These are phyloP conservation scores for Thamnophis elegans DNA, from an alignment of 2,797 vertebrate genomes.

Conservation along the genomic window DNA sequence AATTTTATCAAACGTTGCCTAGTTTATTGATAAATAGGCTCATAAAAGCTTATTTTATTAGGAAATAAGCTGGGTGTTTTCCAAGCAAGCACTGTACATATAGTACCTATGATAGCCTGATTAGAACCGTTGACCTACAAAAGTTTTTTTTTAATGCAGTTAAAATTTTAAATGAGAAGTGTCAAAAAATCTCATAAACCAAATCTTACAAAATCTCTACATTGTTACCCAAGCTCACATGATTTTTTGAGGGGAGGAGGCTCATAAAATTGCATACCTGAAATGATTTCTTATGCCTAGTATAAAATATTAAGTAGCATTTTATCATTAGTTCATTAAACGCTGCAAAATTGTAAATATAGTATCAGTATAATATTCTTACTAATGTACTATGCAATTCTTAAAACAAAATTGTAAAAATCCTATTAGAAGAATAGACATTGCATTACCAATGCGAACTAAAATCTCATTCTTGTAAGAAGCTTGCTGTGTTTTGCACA, in stretches of 20 bases:
- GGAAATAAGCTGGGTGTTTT: background rate
- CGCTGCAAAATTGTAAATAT: background rate
- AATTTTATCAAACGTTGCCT: background rate
- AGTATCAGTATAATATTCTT: background rate
- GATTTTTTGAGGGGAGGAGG: background rate
- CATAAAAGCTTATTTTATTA: background rate
- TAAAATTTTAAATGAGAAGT: background rate
- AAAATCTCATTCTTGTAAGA: background rate
- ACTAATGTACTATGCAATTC: background rate
- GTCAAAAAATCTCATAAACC: background rate
- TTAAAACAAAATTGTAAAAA: background rate
- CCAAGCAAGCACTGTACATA: background rate
- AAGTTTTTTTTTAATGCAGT: background rate
- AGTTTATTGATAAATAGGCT: background rate
- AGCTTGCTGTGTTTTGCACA: background rate
- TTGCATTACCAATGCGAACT: background rate
- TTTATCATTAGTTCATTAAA: background rate
- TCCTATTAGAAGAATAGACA: background rate
- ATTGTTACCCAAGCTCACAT: background rate
- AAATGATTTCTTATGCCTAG: background rate
- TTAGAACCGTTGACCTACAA: background rate
- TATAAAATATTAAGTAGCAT: background rate
- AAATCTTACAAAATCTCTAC: background rate
- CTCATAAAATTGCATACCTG: background rate
- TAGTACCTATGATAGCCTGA: background rate